Base-by-base conservation (phyloP, 92 coral and sea anemone genomes). In the Desmophyllum pertusum region DNA sequence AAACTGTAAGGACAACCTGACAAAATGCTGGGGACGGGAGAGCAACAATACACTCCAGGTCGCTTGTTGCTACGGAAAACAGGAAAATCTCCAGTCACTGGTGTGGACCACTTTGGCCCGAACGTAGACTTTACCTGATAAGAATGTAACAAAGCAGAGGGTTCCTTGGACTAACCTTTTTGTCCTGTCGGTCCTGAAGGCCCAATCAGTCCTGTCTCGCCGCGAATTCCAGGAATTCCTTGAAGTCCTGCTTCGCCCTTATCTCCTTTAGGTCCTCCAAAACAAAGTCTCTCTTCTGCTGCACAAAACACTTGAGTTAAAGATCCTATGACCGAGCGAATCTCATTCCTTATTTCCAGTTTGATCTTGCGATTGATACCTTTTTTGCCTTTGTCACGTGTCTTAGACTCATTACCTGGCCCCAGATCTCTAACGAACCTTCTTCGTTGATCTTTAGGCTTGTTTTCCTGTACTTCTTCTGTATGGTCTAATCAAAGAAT, bases 191-290 rank as follows among this genome's bases (percentile, higher is more conserved):
- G 83, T 29, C 92, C 92, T 38, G 46, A 46, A 17, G 53, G 46
- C 18, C 79, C 86, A 37, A 71, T 18, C 57, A 38, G 30, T 6
- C 86, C 84, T 70, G 30, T 80, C 11, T 67, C 41, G 0, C 84
- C 84, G 11, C 64, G 63, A 19, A 68, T 10, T n/a, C 83, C 83
- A 19, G 35, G 83, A 39, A 1, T 69, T 73, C 89, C 89, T 73
- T 64, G 59, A 53, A 29, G 52, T 3, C 92, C 92, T 29, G 48
- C 48, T 6, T 72, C 65, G 23, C 92, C 92, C 70, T 79, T 87
- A 50, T 73, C 86, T 2, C 92, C 92, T 79, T 89, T 89, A 11
- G 85, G 87, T 29, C 91, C 91, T 41, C 75, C 79, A 6, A 88
- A 77, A 29, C 85, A 85, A 40, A 88, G 72, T 23, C 67, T 84